Evolutionary conservation across 2,113 vertebrate species (phyloP).

Genomic region (Antechinus flavipes): DNA sequence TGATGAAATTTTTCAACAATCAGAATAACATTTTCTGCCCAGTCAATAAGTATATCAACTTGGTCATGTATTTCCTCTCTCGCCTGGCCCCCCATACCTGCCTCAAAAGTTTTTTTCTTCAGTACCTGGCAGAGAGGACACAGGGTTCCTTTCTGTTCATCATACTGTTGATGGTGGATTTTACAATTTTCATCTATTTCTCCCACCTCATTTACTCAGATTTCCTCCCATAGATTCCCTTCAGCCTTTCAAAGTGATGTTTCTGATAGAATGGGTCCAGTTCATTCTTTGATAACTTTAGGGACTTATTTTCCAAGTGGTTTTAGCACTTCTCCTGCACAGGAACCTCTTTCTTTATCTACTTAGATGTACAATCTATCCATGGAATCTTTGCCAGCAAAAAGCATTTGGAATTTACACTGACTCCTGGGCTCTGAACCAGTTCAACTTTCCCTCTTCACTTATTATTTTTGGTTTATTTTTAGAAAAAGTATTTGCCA

Average conservation of each 20-base stretch:
- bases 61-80: conserved; percentile 92
- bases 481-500: background rate
- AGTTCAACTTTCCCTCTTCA: background rate
- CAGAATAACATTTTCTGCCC: conserved; percentile 78
- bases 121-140: conserved; percentile 83
- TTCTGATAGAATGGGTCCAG: conserved; percentile 87
- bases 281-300: no score
- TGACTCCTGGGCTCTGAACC: background rate
- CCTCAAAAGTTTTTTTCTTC: conserved; percentile 91
- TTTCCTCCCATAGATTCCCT: conserved; percentile 84
- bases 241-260: conserved; percentile 87
- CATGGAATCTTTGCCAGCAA: background rate
- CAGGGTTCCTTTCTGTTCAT: conserved; percentile 82
- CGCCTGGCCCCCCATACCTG: conserved; percentile 90
- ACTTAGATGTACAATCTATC: background rate
- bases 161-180: conserved; percentile 89
- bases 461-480: background rate
- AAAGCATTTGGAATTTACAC: background rate
- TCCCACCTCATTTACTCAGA: conserved; percentile 93
- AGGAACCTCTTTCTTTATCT: no score
- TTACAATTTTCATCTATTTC: conserved; percentile 95
- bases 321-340: background rate
- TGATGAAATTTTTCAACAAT: no score
- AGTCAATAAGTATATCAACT: conserved; percentile 91
- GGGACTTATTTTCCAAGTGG: no score